A percentile compares a stretch with the other conserved stretches of the same genome.
Conservation (phyloP, 2,113 vertebrate species). For the Chrysochloris asiatica region DNA sequence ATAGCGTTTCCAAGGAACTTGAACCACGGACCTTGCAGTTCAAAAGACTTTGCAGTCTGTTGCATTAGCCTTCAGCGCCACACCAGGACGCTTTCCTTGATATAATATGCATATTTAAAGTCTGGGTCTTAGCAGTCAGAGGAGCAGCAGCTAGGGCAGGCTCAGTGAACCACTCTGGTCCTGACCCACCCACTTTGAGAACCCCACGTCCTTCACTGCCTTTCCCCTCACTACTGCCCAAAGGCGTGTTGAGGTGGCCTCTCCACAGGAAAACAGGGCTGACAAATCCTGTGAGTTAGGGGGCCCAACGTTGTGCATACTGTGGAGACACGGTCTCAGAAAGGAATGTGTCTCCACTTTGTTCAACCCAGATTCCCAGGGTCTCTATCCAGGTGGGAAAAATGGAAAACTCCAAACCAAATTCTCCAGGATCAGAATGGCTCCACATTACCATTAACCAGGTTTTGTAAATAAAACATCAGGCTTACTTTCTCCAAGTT, state of each 20-base stretch:
- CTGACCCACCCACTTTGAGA: not conserved
- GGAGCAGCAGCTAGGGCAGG: not conserved
- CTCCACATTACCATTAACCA: not conserved
- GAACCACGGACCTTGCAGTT: too few relatives aligned
- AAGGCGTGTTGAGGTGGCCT: not conserved
- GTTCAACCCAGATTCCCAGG: accelerated
- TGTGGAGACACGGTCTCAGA: not conserved
- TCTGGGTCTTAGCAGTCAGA: not conserved
- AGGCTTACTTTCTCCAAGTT: not conserved
- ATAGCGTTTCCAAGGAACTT: too few relatives aligned
- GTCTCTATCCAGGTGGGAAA: not conserved
- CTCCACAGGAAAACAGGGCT: not conserved
- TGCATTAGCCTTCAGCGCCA: too few relatives aligned
- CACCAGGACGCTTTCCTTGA: not conserved
- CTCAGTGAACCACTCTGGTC: not conserved
- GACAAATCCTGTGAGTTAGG: not conserved
- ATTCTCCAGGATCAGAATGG: not conserved
- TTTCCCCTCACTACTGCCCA: not conserved
- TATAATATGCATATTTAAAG: not conserved
- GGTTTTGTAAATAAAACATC: not conserved
- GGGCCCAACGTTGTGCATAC: not conserved
- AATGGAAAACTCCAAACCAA: not conserved
- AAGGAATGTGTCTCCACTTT: not conserved
- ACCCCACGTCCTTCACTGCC: not conserved
- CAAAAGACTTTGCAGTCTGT: too few relatives aligned